Conservation (phyloP, 1,140 invertebrate genomes). For the Cryptotermes secundus region DNA sequence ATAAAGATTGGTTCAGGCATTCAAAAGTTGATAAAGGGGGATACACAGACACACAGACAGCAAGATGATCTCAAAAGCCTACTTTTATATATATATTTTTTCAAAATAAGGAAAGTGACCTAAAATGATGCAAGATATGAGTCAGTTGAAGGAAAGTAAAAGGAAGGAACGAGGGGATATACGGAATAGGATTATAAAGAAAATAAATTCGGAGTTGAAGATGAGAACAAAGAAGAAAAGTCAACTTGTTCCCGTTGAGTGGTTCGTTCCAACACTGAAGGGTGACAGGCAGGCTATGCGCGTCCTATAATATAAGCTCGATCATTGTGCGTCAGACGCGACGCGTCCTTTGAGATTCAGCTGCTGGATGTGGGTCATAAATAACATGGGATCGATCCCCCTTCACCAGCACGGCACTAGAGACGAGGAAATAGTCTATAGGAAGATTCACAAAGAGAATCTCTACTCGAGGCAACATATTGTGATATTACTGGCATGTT, state of each 20-base stretch:
- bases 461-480: not conserved
- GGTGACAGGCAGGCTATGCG: not conserved
- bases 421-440: not conserved
- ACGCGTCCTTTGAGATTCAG: not conserved
- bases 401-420: not conserved
- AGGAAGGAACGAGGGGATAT: not conserved
- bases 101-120: no score
- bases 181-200: not conserved
- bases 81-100: no score
- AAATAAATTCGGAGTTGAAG: not conserved
- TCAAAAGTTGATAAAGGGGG: no score
- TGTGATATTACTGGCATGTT: not conserved
- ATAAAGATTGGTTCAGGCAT: no score
- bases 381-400: slow-evolving; percentile 14
- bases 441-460: not conserved
- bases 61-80: no score
- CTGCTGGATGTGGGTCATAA: not conserved
- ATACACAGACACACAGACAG: no score
- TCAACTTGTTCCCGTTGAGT: slow-evolving; percentile 11
- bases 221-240: slow-evolving; percentile 4
- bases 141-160: not conserved
- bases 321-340: slow-evolving; percentile 9
- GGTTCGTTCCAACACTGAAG: not conserved
- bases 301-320: not conserved
- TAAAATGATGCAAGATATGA: not conserved